These are phyloP conservation scores for Cichlasoma orientale DNA, from an alignment of 2,797 vertebrate species.

Conservation along the genomic window DNA sequence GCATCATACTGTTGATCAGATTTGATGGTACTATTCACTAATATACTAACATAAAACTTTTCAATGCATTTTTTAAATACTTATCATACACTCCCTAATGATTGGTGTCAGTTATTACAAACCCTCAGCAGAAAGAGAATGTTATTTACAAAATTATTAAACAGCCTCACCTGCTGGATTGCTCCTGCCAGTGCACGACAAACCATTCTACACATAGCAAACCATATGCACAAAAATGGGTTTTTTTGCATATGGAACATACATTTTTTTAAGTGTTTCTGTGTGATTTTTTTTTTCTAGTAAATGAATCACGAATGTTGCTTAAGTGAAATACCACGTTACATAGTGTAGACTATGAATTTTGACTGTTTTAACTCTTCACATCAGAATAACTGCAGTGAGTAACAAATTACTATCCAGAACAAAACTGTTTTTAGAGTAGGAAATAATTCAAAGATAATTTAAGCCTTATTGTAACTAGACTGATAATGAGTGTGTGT, in stretches of 20 bases:
- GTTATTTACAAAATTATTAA: background rate
- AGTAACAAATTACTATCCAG: background rate
- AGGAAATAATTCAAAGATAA: background rate
- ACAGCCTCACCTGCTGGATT: constrained; percentile 51
- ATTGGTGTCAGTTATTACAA: background rate
- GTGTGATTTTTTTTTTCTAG: background rate
- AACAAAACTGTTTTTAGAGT: background rate
- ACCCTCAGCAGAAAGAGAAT: background rate
- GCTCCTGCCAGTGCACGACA: constrained; percentile 6
- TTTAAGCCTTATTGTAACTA: background rate
- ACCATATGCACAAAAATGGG: background rate
- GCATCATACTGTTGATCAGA: background rate
- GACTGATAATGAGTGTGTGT: background rate
- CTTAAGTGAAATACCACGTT: background rate
- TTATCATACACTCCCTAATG: background rate
- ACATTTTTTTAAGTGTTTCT: background rate
- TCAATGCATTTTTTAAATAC: background rate
- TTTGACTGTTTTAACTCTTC: background rate
- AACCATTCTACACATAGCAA: background rate
- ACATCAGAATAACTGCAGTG: background rate
- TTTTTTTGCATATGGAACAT: background rate
- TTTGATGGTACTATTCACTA: background rate
- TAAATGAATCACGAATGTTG: background rate
- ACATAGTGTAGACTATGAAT: background rate
- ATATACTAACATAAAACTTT: background rate